Evolutionary conservation across 2,113 vertebrate species (phyloP).

Genomic region (Carassius gibelio): DNA sequence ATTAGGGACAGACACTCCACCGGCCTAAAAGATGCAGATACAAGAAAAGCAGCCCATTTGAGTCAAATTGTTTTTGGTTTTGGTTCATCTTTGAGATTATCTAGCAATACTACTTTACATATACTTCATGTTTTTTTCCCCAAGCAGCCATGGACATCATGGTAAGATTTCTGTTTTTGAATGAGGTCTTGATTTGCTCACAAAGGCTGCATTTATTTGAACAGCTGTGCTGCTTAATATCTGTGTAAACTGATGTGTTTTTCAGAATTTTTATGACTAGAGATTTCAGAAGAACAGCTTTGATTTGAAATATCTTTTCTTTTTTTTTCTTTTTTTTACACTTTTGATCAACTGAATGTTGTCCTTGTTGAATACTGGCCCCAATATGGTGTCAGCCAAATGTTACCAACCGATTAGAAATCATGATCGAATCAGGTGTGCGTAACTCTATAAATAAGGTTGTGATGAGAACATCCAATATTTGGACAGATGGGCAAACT

Average conservation of each 20-base stretch:
- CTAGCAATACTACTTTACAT: neutral
- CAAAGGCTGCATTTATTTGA: too few species aligned
- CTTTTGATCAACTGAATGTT: neutral
- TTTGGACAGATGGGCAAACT: neutral
- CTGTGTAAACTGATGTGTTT: too few species aligned
- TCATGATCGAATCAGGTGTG: neutral
- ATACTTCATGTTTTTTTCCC: too few species aligned
- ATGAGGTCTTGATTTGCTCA: too few species aligned
- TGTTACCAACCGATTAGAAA: neutral
- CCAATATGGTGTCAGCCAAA: neutral
- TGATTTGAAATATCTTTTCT: too few species aligned
- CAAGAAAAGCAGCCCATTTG: neutral
- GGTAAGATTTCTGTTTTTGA: too few species aligned
- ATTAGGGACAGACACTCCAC: conserved; percentile 89
- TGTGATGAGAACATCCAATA: neutral
- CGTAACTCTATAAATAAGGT: neutral
- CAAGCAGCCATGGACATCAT: too few species aligned
- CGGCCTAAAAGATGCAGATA: conserved; percentile 77
- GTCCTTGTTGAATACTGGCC: neutral
- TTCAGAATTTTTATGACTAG: too few species aligned
- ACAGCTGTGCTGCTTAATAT: too few species aligned
- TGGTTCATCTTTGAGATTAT: neutral
- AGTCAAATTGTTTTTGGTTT: neutral
- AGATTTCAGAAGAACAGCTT: too few species aligned
- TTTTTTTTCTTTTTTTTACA: neutral